A percentile compares a stretch with the other conserved stretches of the same genome.
Evolutionary conservation across 2,888 invertebrate species (phyloP).

Genomic region (Phyllotreta cruciferae): DNA sequence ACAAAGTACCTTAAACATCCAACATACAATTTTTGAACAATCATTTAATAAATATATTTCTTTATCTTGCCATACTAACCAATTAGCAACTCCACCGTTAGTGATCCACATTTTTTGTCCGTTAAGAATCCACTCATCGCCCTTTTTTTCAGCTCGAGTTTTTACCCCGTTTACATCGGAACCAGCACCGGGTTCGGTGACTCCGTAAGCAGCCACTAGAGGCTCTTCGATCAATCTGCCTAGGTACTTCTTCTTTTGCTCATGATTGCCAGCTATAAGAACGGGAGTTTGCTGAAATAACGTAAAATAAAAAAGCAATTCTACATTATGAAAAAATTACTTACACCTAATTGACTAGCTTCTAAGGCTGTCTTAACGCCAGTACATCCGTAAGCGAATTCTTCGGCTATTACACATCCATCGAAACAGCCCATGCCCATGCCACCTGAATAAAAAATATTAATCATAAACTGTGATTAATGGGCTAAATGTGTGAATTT

Average conservation of each 20-base stretch:
- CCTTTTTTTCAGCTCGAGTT: conserved; percentile 92
- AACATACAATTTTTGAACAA: too few relatives aligned
- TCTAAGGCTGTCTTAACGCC: conserved; percentile 91
- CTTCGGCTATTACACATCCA: conserved; percentile 84
- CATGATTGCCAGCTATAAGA: conserved; percentile 81
- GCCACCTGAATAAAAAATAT: conserved; percentile 70
- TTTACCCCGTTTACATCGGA: conserved; percentile 94
- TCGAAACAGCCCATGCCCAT: conserved; percentile 77
- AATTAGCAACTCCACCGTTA: conserved; percentile 95
- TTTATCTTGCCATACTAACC: conserved; percentile 63
- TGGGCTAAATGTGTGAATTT: conserved; percentile 38
- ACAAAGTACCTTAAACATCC: conserved; percentile 79
- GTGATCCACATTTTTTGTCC: conserved; percentile 99
- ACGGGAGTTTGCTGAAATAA: conserved; percentile 83
- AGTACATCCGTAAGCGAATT: conserved; percentile 91
- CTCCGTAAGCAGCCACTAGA: conserved; percentile 90
- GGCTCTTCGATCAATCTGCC: conserved; percentile 91
- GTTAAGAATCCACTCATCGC: conserved; percentile 88
- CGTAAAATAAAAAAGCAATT: conserved; percentile 38
- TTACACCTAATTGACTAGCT: conserved; percentile 83
- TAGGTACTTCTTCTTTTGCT: conserved; percentile 93
- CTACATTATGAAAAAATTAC: conserved; percentile 29
- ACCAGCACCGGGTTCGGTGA: conserved; percentile 95
- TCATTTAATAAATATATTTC: too few relatives aligned
- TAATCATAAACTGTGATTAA: too few relatives aligned